Percentiles rank a stretch among this genome's conserved stretches.
Evolutionary conservation across 2,888 invertebrate species (phyloP).

Genomic region (Callosobruchus maculatus): DNA sequence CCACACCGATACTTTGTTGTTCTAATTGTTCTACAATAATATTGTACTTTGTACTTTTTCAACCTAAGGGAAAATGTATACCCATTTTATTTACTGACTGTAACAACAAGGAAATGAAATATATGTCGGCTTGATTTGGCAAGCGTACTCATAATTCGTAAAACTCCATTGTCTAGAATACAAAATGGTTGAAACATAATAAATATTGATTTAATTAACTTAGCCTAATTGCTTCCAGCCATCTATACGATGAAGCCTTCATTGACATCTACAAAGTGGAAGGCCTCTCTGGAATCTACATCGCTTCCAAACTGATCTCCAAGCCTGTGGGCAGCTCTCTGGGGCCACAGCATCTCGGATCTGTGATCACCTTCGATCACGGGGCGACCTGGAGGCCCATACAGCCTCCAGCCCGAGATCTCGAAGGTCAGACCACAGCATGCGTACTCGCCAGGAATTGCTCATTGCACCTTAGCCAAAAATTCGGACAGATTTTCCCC

Average conservation of each 20-base stretch:
- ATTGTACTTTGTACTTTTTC: too few species aligned
- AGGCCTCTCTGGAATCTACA: slow-evolving; percentile 83
- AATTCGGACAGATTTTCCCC: slow-evolving; percentile 79
- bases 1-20: too few species aligned
- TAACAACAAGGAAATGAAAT: too few species aligned
- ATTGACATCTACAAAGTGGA: slow-evolving; percentile 85
- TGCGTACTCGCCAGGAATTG: slow-evolving; percentile 67
- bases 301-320: slow-evolving; percentile 72
- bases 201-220: not conserved
- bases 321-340: slow-evolving; percentile 53
- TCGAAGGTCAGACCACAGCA: slow-evolving; percentile 63
- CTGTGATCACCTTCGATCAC: slow-evolving; percentile 82
- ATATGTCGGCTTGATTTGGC: too few species aligned
- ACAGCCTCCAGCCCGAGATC: slow-evolving; percentile 66
- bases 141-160: too few species aligned
- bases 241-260: slow-evolving; percentile 75
- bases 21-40: too few species aligned
- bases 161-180: too few species aligned
- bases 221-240: slow-evolving; percentile 50
- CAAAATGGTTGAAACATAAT: too few species aligned
- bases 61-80: too few species aligned
- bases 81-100: too few species aligned
- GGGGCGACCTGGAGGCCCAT: slow-evolving; percentile 80
- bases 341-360: slow-evolving; percentile 71
- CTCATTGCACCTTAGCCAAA: slow-evolving; percentile 83